phyloP scores from a whole-genome alignment of 2,797 vertebrate species.

The Urosaurus nigricauda region DNA sequence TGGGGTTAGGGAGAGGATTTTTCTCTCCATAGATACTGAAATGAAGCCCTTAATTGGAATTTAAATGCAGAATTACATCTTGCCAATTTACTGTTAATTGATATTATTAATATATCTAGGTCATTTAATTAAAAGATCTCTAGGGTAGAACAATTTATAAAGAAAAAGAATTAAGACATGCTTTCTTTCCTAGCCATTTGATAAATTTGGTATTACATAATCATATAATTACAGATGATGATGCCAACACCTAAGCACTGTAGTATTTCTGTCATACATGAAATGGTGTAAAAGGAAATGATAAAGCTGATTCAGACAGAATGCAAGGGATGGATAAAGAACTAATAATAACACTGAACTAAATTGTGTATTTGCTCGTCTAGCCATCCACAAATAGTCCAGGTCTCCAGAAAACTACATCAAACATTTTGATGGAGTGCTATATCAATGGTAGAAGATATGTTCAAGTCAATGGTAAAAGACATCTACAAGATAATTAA shows the following conservation, averaged over 20 bases:
- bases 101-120: constrained; percentile 64
- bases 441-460: neutral
- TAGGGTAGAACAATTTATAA: constrained; percentile 56
- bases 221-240: constrained; percentile 5
- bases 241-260: neutral
- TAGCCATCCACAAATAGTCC: neutral
- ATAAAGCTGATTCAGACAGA: neutral
- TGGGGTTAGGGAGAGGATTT: neutral
- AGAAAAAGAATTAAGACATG: constrained; percentile 43
- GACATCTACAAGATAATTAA: neutral
- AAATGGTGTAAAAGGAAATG: constrained; percentile 7
- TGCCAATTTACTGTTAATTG: constrained; percentile 53
- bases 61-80: neutral
- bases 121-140: constrained; percentile 66
- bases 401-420: neutral
- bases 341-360: neutral
- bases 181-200: neutral
- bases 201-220: constrained; percentile 5
- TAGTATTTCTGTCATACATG: neutral
- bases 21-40: constrained; percentile 18
- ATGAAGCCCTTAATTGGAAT: constrained; percentile 31
- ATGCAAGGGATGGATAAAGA: neutral
- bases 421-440: neutral
- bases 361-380: neutral
- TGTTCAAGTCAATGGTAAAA: neutral